Percentiles rank a stretch among this genome's conserved stretches.
Evolutionary conservation across 2,113 vertebrate genomes (phyloP).

Genomic region (Tonatia bakeri): DNA sequence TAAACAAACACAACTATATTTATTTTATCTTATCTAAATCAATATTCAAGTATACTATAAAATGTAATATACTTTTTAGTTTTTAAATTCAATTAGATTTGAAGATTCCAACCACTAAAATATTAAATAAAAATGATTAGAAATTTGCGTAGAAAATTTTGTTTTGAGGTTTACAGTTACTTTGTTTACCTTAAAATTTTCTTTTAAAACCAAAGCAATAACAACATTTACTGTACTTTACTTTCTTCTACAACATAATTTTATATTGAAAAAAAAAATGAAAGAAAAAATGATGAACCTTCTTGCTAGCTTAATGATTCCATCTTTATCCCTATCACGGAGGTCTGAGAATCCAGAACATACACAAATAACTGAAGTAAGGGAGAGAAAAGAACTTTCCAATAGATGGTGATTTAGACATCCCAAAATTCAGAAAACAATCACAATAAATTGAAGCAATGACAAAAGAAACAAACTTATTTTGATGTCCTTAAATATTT

Average conservation of each 20-base stretch:
- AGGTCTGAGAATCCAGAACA: background rate
- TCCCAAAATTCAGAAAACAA: background rate
- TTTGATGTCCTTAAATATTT: background rate
- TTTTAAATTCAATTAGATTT: background rate
- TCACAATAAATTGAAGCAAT: background rate
- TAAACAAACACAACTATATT: background rate
- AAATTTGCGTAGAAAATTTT: background rate
- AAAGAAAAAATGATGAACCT: background rate
- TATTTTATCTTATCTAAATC: background rate
- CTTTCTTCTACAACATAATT: background rate
- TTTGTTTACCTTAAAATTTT: background rate
- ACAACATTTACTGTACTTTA: background rate
- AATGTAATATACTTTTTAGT: background rate
- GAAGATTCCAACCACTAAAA: background rate
- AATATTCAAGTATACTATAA: background rate
- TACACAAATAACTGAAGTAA: background rate
- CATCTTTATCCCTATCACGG: background rate
- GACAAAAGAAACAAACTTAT: background rate
- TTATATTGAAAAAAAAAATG: background rate
- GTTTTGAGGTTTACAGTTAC: background rate
- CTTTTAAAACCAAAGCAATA: background rate
- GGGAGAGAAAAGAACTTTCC: background rate
- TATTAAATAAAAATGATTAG: background rate
- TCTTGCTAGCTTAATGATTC: background rate
- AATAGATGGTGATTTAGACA: background rate